Percentiles rank a stretch among this genome's conserved stretches.
phyloP scores from a whole-genome alignment of 2,888 invertebrate species.

The Taenaris catops region DNA sequence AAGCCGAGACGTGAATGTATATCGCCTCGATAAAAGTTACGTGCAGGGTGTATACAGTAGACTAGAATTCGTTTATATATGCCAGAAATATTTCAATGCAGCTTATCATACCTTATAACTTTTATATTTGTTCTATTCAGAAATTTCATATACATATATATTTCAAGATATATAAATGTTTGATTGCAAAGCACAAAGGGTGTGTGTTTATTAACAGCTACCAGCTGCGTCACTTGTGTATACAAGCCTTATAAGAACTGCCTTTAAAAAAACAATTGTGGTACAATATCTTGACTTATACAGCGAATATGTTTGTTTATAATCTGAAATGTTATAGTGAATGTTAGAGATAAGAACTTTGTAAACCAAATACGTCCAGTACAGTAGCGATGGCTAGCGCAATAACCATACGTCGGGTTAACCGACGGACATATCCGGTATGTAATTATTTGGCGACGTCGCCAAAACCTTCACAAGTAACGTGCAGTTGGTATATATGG shows the following conservation, averaged over 20 bases:
- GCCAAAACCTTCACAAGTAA: constrained; percentile 14
- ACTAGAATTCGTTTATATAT: too few species aligned
- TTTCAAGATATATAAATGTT: too few species aligned
- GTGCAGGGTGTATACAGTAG: too few species aligned
- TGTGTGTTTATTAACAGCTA: background rate
- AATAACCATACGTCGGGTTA: background rate
- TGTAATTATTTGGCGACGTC: constrained; percentile 16
- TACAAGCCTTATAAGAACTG: constrained; percentile 21
- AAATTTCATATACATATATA: too few species aligned
- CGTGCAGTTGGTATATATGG: constrained; percentile 5
- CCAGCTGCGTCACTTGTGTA: constrained; percentile 4
- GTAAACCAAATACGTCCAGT: constrained; percentile 16
- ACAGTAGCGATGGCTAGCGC: constrained; percentile 16
- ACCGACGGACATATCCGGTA: constrained; percentile 18
- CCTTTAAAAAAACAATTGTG: constrained; percentile 23
- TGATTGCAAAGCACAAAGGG: constrained; percentile 7
- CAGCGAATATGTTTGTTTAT: constrained; percentile 21
- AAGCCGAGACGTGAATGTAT: too few species aligned
- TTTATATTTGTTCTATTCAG: too few species aligned
- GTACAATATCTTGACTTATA: constrained; percentile 25
- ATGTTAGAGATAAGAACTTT: constrained; percentile 10
- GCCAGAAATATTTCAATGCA: too few species aligned
- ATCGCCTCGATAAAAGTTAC: too few species aligned
- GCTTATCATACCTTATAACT: too few species aligned
- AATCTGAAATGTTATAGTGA: constrained; percentile 13